Percentiles rank a stretch among this genome's conserved stretches.
These are phyloP conservation scores for Bhutanitis thaidina DNA, from an alignment of 2,888 invertebrate species.

Conservation along the genomic window DNA sequence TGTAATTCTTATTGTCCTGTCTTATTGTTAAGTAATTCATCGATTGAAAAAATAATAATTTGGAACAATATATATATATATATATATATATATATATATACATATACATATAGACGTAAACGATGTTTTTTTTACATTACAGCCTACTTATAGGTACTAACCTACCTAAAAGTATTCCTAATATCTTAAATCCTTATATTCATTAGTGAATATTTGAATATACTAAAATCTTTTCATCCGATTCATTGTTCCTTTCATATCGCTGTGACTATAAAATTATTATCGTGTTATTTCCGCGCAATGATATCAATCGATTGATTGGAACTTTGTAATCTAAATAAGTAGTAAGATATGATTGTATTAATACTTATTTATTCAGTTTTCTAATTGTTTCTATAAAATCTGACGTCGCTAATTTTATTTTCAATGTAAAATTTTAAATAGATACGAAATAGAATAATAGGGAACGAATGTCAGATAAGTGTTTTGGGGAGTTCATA, in stretches of 20 bases:
- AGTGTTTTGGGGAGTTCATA: neutral
- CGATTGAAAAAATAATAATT: too few relatives aligned
- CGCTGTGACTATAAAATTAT: slow-evolving; percentile 34
- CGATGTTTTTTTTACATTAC: neutral
- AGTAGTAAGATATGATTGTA: slow-evolving; percentile 25
- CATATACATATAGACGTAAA: neutral
- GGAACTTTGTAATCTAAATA: slow-evolving; percentile 27
- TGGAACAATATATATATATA: too few relatives aligned
- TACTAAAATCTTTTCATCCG: neutral
- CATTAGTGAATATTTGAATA: neutral
- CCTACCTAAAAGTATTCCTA: too few relatives aligned
- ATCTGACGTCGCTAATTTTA: slow-evolving; percentile 32
- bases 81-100: neutral
- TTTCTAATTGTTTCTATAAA: slow-evolving; percentile 35
- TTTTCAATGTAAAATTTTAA: neutral
- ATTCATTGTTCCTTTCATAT: neutral
- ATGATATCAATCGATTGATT: slow-evolving; percentile 61
- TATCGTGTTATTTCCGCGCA: slow-evolving; percentile 53
- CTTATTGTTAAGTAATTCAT: too few relatives aligned
- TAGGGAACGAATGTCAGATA: too few relatives aligned
- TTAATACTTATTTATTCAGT: slow-evolving; percentile 38
- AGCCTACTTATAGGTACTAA: neutral
- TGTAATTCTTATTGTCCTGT: too few relatives aligned
- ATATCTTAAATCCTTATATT: too few relatives aligned
- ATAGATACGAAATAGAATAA: too few relatives aligned